Percentiles rank a stretch among this genome's conserved stretches.
These are phyloP conservation scores for Enteromius viviparus DNA, from an alignment of 2,797 vertebrate genomes.

Conservation along the genomic window DNA sequence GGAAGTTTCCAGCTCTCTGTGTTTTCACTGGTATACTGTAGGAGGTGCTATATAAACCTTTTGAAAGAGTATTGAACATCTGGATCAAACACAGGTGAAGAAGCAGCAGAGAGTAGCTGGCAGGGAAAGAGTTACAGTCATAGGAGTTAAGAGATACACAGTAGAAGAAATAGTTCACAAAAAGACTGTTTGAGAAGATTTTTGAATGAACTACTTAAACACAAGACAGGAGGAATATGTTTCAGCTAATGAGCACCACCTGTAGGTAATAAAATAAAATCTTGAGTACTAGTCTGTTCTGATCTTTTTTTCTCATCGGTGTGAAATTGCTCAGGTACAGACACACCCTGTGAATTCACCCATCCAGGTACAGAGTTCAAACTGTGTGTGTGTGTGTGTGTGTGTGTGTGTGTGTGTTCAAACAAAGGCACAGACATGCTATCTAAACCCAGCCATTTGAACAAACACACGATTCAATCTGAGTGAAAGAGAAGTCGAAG, in stretches of 20 bases:
- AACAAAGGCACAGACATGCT: conserved; percentile 9
- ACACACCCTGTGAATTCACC: conserved; percentile 35
- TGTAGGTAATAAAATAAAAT: neutral
- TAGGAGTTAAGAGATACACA: no score
- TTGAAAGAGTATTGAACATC: neutral
- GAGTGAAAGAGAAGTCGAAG: neutral
- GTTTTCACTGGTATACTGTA: neutral
- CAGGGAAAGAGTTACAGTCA: no score
- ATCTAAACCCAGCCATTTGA: conserved; percentile 8
- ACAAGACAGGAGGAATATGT: neutral
- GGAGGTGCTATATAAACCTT: neutral
- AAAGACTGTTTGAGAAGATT: neutral
- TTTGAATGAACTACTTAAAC: neutral
- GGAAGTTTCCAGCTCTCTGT: neutral
- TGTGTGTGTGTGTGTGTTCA: conserved; percentile 24
- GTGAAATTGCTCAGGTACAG: conserved; percentile 2
- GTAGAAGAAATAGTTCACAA: no score
- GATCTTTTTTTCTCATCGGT: neutral
- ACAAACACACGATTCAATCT: neutral
- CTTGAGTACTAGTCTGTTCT: neutral
- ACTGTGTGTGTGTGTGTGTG: conserved; percentile 13
- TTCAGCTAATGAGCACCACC: neutral
- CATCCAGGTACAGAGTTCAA: conserved; percentile 38
- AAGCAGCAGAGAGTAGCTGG: no score
- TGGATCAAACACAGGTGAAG: neutral